Evolutionary conservation across 2,888 invertebrate genomes (phyloP).

Genomic region (Melanostoma scalare): DNA sequence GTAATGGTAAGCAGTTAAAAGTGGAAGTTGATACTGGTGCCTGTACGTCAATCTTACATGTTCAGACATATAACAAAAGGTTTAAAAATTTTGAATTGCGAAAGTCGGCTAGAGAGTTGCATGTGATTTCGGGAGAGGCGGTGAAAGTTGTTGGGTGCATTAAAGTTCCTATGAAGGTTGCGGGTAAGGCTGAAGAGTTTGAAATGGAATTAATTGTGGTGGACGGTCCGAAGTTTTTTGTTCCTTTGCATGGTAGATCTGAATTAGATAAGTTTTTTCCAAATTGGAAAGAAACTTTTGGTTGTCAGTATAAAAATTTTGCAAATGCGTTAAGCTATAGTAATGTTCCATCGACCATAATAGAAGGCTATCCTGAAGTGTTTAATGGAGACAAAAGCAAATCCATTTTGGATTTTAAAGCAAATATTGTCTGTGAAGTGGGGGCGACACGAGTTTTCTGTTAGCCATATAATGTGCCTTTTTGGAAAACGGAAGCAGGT

Average conservation of each 20-base stretch:
- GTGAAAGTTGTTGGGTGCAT: conserved; percentile 34
- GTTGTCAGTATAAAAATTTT: too few relatives aligned
- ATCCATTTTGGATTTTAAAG: neutral
- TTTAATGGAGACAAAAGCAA: neutral
- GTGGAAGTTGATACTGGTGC: conserved; percentile 37
- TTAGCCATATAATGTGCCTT: neutral
- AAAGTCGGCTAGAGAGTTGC: neutral
- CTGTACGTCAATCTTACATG: conserved; percentile 33
- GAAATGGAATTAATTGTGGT: neutral
- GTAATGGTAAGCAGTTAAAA: conserved; percentile 7
- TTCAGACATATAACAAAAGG: conserved; percentile 10
- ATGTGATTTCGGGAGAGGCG: conserved; percentile 38
- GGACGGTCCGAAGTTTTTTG: too few relatives aligned
- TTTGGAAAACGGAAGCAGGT: conserved; percentile 4
- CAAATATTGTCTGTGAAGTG: conserved; percentile 1
- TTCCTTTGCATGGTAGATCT: too few relatives aligned
- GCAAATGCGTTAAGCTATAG: too few relatives aligned
- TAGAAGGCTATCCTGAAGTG: too few relatives aligned
- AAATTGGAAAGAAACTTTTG: too few relatives aligned
- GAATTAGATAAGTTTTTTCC: too few relatives aligned
- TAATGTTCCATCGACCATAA: too few relatives aligned
- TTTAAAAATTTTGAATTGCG: conserved; percentile 6
- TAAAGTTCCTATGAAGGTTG: conserved; percentile 2
- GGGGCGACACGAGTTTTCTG: neutral
- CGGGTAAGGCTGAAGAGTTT: neutral